Conservation (phyloP, 2,797 vertebrate genomes). For the Pagetopsis macropterus region DNA sequence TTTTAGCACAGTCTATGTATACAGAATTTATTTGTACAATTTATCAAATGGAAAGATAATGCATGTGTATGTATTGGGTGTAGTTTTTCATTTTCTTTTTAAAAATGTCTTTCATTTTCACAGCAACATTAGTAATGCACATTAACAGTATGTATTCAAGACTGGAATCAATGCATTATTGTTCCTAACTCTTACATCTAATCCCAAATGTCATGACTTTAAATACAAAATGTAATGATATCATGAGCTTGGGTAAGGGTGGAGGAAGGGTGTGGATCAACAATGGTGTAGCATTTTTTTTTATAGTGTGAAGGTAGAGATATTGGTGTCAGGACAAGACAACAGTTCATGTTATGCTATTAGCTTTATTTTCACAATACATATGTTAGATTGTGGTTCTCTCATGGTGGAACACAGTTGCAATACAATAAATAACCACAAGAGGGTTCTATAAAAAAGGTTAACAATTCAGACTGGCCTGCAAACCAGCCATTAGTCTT, state of each 20-base stretch:
- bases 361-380: not conserved
- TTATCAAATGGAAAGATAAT: not conserved
- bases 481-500: not conserved
- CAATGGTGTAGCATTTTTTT: not conserved
- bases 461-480: not conserved
- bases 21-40: not conserved
- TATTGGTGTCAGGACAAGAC: not conserved
- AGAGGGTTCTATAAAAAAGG: slow-evolving; percentile 45
- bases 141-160: not conserved
- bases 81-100: not conserved
- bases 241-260: not conserved
- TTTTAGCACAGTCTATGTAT: not conserved
- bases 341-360: not conserved
- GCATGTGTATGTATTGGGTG: not conserved
- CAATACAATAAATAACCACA: slow-evolving; percentile 40
- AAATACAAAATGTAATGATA: not conserved
- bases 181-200: too few species aligned
- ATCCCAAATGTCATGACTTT: not conserved
- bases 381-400: not conserved
- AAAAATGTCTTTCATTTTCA: too few species aligned
- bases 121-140: not conserved
- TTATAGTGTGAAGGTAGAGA: not conserved
- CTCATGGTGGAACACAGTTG: not conserved
- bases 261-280: not conserved
- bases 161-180: not conserved